phyloP scores from a whole-genome alignment of 2,888 invertebrate genomes.

The Tenthredo scrophulariae region DNA sequence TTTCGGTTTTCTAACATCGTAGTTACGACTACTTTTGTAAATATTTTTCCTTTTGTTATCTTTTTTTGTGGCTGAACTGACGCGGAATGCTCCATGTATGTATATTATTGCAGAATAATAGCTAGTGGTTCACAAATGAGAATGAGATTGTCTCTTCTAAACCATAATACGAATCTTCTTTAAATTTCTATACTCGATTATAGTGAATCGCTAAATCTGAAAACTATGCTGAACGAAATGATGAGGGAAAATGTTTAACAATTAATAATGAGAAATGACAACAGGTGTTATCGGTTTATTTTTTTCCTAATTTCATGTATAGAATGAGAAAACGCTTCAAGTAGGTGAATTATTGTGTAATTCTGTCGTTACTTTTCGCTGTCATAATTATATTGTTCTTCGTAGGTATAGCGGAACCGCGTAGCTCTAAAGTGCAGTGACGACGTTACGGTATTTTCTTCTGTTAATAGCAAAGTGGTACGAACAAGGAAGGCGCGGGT shows the following conservation, averaged over 20 bases:
- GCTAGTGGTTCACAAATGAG: no score
- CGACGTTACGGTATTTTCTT: conserved; percentile 37
- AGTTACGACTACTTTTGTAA: no score
- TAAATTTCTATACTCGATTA: no score
- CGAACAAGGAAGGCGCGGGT: not conserved
- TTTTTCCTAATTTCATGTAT: not conserved
- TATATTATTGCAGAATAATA: no score
- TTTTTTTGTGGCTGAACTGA: no score
- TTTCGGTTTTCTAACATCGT: no score
- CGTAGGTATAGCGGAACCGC: not conserved
- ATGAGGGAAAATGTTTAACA: not conserved
- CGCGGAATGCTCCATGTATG: no score
- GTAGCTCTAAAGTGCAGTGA: not conserved
- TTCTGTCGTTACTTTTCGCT: not conserved
- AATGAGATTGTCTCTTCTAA: no score
- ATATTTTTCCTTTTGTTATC: no score
- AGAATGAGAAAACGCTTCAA: not conserved
- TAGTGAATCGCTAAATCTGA: no score
- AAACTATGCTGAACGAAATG: not conserved
- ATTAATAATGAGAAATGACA: no score
- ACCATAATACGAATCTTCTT: no score
- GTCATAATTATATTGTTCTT: not conserved
- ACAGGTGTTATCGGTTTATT: not conserved
- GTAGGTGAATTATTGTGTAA: not conserved
- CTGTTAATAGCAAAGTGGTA: conserved; percentile 27